A percentile compares a stretch with the other conserved stretches of the same genome.
Evolutionary conservation across 2,888 invertebrate genomes (phyloP).

Genomic region (Hirtodrosophila confusa): DNA sequence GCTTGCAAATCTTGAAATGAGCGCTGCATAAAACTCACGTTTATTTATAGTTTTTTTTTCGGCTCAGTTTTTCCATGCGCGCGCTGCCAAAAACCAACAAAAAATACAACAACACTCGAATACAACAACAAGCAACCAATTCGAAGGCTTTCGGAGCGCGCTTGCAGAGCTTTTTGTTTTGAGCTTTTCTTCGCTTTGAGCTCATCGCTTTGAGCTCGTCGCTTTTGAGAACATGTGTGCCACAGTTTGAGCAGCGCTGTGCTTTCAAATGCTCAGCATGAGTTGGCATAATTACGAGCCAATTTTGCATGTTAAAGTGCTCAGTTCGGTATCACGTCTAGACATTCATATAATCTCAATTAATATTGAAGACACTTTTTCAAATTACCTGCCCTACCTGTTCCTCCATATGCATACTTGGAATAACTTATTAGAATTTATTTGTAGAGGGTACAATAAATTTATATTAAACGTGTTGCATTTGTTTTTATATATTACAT

Average conservation of each 20-base stretch:
- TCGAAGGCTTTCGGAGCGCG: constrained; percentile 56
- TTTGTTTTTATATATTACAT: no score
- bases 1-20: constrained; percentile 83
- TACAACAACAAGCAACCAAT: constrained; percentile 20
- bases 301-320: constrained; percentile 35
- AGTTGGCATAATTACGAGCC: constrained; percentile 22
- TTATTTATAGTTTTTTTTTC: constrained; percentile 82
- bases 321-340: constrained; percentile 22
- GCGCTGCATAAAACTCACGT: constrained; percentile 76
- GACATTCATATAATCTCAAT: constrained; percentile 8
- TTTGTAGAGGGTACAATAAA: no score
- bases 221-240: constrained; percentile 40
- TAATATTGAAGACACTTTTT: background rate
- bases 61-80: constrained; percentile 62
- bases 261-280: constrained; percentile 27
- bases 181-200: constrained; percentile 24
- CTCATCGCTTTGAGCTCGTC: constrained; percentile 7
- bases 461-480: no score
- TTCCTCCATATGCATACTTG: no score
- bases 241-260: constrained; percentile 47
- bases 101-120: constrained; percentile 17
- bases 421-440: no score
- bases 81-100: constrained; percentile 45
- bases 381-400: background rate
- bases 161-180: constrained; percentile 2